Percentiles rank a stretch among this genome's conserved stretches.
Evolutionary conservation across 2,888 invertebrate genomes (phyloP).

Genomic region (Leptodirus hochenwartii): DNA sequence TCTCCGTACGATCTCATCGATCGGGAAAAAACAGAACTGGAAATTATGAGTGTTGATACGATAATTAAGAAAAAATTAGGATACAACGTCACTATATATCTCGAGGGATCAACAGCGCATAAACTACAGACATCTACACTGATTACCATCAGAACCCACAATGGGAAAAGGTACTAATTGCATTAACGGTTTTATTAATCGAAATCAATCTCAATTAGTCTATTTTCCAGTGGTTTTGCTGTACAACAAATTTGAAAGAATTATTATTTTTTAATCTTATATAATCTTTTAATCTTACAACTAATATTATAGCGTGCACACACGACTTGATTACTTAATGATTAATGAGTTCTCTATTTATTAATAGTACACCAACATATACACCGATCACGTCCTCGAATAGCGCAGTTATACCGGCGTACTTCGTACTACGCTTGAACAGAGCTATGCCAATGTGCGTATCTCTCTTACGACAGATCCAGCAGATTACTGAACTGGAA

Average conservation of each 20-base stretch:
- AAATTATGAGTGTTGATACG: slow-evolving; percentile 58
- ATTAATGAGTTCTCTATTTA: no score
- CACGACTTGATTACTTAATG: no score
- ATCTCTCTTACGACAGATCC: slow-evolving; percentile 48
- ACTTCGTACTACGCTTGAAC: slow-evolving; percentile 63
- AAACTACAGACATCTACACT: slow-evolving; percentile 61
- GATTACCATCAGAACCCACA: slow-evolving; percentile 46
- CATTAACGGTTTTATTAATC: no score
- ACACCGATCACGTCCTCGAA: slow-evolving; percentile 64
- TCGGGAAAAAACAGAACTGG: slow-evolving; percentile 49
- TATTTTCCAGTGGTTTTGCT: slow-evolving; percentile 1
- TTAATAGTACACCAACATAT: slow-evolving; percentile 55
- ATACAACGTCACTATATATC: slow-evolving; percentile 72
- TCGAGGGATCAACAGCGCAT: slow-evolving; percentile 74
- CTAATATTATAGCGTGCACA: no score
- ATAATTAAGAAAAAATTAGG: slow-evolving; percentile 53
- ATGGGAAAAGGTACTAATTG: slow-evolving; percentile 53
- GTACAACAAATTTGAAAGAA: background rate
- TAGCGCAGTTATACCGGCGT: slow-evolving; percentile 78
- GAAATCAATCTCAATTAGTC: no score
- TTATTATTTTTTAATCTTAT: background rate
- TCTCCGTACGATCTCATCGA: slow-evolving; percentile 83
- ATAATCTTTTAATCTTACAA: no score
- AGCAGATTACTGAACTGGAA: slow-evolving; percentile 38
- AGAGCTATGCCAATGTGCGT: slow-evolving; percentile 75